phyloP scores from a whole-genome alignment of 2,888 invertebrate genomes.

The Aleiodes testaceus region DNA sequence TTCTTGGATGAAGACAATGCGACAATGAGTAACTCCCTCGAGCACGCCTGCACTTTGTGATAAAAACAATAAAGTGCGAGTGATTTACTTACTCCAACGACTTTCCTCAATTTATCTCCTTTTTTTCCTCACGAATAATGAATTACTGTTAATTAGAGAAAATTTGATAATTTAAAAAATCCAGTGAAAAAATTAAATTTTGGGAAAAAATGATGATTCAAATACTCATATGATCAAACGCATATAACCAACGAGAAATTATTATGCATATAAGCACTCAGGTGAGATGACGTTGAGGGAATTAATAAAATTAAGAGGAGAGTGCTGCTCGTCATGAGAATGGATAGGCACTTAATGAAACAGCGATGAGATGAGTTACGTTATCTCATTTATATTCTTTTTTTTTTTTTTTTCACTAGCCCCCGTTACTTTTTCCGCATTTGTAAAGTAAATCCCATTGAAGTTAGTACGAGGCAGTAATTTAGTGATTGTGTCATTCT shows the following conservation, averaged over 20 bases:
- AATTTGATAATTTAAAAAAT: background rate
- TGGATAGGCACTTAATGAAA: slow-evolving; percentile 9
- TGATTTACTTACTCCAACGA: slow-evolving; percentile 8
- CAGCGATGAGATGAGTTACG: background rate
- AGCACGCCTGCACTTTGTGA: slow-evolving; percentile 10
- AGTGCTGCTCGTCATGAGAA: slow-evolving; percentile 43
- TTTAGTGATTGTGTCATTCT: too few relatives aligned
- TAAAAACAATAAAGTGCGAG: slow-evolving; percentile 19
- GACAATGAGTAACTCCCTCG: background rate
- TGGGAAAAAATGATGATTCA: background rate
- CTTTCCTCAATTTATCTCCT: background rate
- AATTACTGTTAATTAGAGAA: background rate
- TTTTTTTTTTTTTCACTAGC: too few relatives aligned
- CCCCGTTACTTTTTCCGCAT: too few relatives aligned
- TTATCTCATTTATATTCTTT: too few relatives aligned
- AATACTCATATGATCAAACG: slow-evolving; percentile 21
- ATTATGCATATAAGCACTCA: slow-evolving; percentile 43
- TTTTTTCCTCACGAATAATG: background rate
- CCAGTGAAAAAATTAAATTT: background rate
- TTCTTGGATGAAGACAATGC: slow-evolving; percentile 7
- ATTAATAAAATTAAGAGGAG: slow-evolving; percentile 51
- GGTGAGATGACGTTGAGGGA: slow-evolving; percentile 42
- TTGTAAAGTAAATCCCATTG: too few relatives aligned
- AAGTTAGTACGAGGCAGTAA: too few relatives aligned
- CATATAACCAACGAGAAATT: slow-evolving; percentile 28